A percentile compares a stretch with the other conserved stretches of the same genome.
Conservation (phyloP, 2,797 vertebrate genomes). For the Salmo trutta region DNA sequence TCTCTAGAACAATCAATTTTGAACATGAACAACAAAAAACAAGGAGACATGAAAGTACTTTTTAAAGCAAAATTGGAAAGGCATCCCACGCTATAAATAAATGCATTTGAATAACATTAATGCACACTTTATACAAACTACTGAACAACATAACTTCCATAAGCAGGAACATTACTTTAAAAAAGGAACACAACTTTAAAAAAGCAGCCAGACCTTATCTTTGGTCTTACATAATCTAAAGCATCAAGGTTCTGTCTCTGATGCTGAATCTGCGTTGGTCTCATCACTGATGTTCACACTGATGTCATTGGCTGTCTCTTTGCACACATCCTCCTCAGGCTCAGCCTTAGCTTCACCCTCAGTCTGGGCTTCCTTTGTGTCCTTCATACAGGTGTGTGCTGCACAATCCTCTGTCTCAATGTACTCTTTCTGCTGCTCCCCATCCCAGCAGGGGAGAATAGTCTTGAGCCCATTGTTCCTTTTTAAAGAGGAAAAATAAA, state of each 20-base stretch:
- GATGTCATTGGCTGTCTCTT: slow-evolving; percentile 23
- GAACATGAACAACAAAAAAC: neutral
- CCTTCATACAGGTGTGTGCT: slow-evolving; percentile 31
- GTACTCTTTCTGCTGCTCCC: slow-evolving; percentile 51
- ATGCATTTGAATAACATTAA: slow-evolving; percentile 7
- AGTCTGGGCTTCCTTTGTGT: slow-evolving; percentile 29
- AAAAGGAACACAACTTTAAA: neutral
- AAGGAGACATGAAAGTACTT: neutral
- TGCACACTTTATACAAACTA: slow-evolving; percentile 2
- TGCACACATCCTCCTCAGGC: slow-evolving; percentile 25
- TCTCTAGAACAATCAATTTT: neutral
- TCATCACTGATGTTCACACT: neutral
- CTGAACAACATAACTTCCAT: neutral
- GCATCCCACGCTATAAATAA: slow-evolving; percentile 34
- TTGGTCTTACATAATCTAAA: slow-evolving; percentile 55
- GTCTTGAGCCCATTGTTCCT: slow-evolving; percentile 44
- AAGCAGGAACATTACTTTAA: neutral
- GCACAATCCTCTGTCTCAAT: slow-evolving; percentile 60
- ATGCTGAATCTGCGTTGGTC: neutral
- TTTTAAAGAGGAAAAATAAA: slow-evolving; percentile 10
- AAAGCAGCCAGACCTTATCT: neutral
- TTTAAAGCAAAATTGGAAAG: neutral
- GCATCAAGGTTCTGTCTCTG: slow-evolving; percentile 62
- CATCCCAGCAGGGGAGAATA: slow-evolving; percentile 24
- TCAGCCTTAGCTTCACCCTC: slow-evolving; percentile 47